These are phyloP conservation scores for Pyralis farinalis DNA, from an alignment of 2,888 invertebrate species.

Conservation along the genomic window DNA sequence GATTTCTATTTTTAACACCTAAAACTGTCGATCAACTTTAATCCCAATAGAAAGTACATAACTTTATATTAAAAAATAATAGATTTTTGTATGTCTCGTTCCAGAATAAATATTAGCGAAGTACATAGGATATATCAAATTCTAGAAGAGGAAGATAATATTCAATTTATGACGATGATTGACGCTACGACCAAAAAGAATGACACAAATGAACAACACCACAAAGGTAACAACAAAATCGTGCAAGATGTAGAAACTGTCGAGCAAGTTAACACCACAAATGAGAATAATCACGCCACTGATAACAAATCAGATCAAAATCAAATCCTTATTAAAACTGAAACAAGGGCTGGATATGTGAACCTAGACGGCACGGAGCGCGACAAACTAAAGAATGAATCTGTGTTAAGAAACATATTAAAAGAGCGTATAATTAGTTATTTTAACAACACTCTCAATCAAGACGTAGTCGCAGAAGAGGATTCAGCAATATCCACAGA, in stretches of 20 bases:
- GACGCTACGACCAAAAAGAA: conserved; percentile 44
- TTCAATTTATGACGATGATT: conserved; percentile 64
- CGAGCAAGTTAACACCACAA: conserved; percentile 12
- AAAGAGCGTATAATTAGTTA: conserved; percentile 55
- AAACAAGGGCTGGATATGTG: conserved; percentile 66
- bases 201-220: conserved; percentile 18
- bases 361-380: conserved; percentile 70
- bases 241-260: conserved; percentile 14
- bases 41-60: too few species aligned
- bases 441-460: conserved; percentile 37
- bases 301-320: conserved; percentile 35
- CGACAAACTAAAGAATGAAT: conserved; percentile 56
- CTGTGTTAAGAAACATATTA: conserved; percentile 48
- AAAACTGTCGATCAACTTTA: too few species aligned
- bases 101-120: conserved; percentile 71
- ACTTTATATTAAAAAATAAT: too few species aligned
- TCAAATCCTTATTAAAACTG: conserved; percentile 64
- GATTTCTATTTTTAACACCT: too few species aligned
- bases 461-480: conserved; percentile 26
- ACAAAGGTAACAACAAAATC: conserved; percentile 8
- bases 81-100: too few species aligned
- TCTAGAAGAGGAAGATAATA: conserved; percentile 72
- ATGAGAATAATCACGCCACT: conserved; percentile 15
- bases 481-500: conserved; percentile 16
- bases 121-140: conserved; percentile 71